phyloP scores from a whole-genome alignment of 2,888 invertebrate species.

The Acleris laterana region DNA sequence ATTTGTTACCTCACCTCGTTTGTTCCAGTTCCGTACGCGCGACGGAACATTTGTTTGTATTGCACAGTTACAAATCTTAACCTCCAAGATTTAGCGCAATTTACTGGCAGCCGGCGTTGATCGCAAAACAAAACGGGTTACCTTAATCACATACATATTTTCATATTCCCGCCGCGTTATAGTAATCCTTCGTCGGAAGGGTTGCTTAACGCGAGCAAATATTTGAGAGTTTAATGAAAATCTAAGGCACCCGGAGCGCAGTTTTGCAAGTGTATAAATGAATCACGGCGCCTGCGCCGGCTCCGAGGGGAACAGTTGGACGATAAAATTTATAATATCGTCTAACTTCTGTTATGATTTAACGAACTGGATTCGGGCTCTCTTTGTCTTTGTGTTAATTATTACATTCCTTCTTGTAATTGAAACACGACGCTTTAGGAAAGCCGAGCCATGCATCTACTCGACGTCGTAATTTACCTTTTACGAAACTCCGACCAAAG shows the following conservation, averaged over 20 bases:
- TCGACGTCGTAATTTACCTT: slow-evolving; percentile 30
- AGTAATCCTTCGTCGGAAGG: slow-evolving; percentile 60
- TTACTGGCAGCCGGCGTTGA: slow-evolving; percentile 55
- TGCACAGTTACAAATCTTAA: slow-evolving; percentile 47
- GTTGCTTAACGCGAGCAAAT: slow-evolving; percentile 69
- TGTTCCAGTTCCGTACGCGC: slow-evolving; percentile 37
- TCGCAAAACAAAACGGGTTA: slow-evolving; percentile 51
- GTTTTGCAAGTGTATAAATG: slow-evolving; percentile 69
- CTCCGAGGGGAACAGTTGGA: slow-evolving; percentile 60
- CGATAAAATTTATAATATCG: slow-evolving; percentile 76
- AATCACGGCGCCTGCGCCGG: slow-evolving; percentile 67
- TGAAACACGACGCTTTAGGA: slow-evolving; percentile 41
- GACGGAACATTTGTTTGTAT: slow-evolving; percentile 57
- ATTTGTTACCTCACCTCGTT: slow-evolving; percentile 40
- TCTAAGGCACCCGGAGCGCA: slow-evolving; percentile 66
- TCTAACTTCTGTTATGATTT: slow-evolving; percentile 77
- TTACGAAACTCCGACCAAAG: slow-evolving; percentile 27
- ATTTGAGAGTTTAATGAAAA: slow-evolving; percentile 79
- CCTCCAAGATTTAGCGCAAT: slow-evolving; percentile 36
- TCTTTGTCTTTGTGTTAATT: slow-evolving; percentile 67
- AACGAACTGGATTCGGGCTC: slow-evolving; percentile 70
- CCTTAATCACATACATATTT: slow-evolving; percentile 70
- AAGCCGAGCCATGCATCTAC: slow-evolving; percentile 32
- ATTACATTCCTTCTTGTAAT: slow-evolving; percentile 57
- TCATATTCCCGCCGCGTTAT: slow-evolving; percentile 65